A percentile compares a stretch with the other conserved stretches of the same genome.
Conservation (phyloP, 2,888 invertebrate species). For the Volucella inanis region DNA sequence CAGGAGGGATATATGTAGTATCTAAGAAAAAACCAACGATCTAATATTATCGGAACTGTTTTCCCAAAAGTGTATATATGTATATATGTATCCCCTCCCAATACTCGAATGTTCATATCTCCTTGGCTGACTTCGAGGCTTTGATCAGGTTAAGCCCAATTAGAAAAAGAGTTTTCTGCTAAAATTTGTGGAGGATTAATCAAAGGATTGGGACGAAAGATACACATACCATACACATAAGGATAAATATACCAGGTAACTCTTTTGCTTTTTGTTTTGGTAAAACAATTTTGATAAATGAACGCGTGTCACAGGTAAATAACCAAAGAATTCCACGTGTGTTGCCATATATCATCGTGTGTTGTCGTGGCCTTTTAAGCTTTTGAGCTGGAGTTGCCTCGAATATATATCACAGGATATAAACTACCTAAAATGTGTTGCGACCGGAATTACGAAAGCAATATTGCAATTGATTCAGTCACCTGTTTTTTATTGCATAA, state of each 20-base stretch:
- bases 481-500: conserved; percentile 43
- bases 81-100: not conserved
- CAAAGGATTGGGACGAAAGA: conserved; percentile 63
- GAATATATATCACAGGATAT: conserved; percentile 47
- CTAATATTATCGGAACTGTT: not conserved
- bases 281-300: conserved; percentile 58
- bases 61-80: not conserved
- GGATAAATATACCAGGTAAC: not conserved
- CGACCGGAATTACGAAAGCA: not conserved
- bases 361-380: conserved; percentile 20
- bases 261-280: not conserved
- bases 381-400: not conserved
- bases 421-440: conserved; percentile 31
- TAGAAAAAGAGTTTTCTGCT: conserved; percentile 36
- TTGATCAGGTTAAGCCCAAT: conserved; percentile 38
- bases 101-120: no score
- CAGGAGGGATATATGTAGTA: conserved; percentile 21
- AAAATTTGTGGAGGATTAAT: conserved; percentile 57
- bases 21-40: conserved; percentile 17
- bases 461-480: conserved; percentile 54
- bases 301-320: conserved; percentile 46
- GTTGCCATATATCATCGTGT: conserved; percentile 20
- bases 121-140: not conserved
- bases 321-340: conserved; percentile 30
- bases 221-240: conserved; percentile 3